Base-by-base conservation (phyloP, 2,113 vertebrate species). In the Lophius piscatorius region DNA sequence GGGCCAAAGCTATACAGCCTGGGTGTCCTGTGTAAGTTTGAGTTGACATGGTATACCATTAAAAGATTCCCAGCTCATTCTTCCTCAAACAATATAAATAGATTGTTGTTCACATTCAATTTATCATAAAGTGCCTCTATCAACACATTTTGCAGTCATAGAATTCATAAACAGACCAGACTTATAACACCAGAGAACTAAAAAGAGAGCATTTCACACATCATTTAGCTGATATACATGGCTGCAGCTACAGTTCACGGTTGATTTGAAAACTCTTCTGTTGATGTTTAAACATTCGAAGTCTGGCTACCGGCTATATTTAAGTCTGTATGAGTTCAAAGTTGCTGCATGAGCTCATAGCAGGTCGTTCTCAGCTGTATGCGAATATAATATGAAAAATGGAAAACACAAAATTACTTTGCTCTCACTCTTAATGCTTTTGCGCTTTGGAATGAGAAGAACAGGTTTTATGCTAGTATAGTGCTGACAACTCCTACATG, bases 361-460 rank as follows among this genome's bases (percentile, higher is more conserved):
- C 69, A 78, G 77, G 77, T 78, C 70, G 69, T 33, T 75, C 55
- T 40, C 65, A 55, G 63, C 66, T 69, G 70, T 69, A 65, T 59
- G 61, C 38, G 74, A 81, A 70, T 76, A 44, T 78, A 78, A 84
- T 81, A 70, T 72, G 54, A 81, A 76, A 35, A 13, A 14, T 14
- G 10, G 33, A 35, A 14, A 76, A 67, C 48, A 59, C 45, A 24
- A 60, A 57, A 60, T 72, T 70, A 82, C 70, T 67, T 80, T 78
- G 63, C 64, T 49, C 57, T 71, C 2, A 5, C 46, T 67, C 46
- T 80, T 63, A 78, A 52, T 55, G 45, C 63, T 63, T 39, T 33
- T 29, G 41, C 72, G 63, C 50, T 67, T 67, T 52, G 64, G 54
- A 74, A 65, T 63, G 50, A 64, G 55, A 65, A 73, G 45, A 69